phyloP scores from a whole-genome alignment of 2,797 vertebrate genomes.

The Artibeus jamaicensis region DNA sequence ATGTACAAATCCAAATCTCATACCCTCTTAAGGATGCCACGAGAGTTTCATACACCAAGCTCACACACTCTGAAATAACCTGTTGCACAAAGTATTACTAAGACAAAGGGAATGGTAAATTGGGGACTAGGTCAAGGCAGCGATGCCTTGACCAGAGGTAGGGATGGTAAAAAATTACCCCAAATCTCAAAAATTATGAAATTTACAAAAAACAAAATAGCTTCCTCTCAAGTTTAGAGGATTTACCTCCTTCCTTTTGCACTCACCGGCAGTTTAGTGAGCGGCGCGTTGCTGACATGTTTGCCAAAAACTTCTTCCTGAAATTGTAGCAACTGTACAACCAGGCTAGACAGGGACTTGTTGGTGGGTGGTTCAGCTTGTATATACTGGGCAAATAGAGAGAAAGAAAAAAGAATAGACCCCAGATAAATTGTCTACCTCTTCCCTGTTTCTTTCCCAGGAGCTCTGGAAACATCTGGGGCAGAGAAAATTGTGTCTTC shows the following conservation, averaged over 20 bases:
- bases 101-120: not conserved
- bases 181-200: constrained; percentile 2
- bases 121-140: not conserved
- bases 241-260: not conserved
- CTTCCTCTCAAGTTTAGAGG: not conserved
- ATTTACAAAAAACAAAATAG: not conserved
- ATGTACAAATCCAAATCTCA: not conserved
- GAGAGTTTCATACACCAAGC: not conserved
- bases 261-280: constrained; percentile 95
- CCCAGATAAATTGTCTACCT: not conserved
- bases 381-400: constrained; percentile 89
- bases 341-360: constrained; percentile 97
- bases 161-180: not conserved
- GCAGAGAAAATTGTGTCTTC: not conserved
- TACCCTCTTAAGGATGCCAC: not conserved
- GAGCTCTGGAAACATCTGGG: not conserved
- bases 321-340: constrained; percentile 97
- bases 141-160: not conserved
- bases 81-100: constrained; percentile 15
- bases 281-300: constrained; percentile 98
- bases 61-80: not conserved
- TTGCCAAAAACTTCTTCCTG: constrained; percentile 98
- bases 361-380: constrained; percentile 98
- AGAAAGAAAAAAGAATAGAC: not conserved
- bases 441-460: not conserved